Evolutionary conservation across 2,888 invertebrate genomes (phyloP).

Genomic region (Spilosoma lubricipeda): DNA sequence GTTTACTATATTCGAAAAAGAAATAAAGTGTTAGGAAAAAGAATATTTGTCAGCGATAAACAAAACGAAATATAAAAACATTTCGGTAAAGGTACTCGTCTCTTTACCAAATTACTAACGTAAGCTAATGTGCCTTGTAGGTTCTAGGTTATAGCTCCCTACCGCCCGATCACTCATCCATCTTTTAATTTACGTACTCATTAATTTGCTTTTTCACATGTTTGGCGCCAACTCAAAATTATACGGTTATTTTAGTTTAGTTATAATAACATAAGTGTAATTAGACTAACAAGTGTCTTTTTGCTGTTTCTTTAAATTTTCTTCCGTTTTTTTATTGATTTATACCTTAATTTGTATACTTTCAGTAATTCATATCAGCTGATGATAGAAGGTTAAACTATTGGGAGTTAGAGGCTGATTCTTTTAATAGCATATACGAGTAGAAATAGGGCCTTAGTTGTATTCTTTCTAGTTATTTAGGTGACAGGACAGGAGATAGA

Average conservation of each 20-base stretch:
- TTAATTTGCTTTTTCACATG: background rate
- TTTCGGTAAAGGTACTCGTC: background rate
- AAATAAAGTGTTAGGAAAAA: too few species aligned
- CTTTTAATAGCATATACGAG: too few species aligned
- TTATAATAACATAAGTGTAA: background rate
- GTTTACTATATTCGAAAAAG: too few species aligned
- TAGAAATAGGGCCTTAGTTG: too few species aligned
- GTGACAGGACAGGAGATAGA: too few species aligned
- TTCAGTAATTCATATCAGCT: too few species aligned
- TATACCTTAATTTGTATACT: too few species aligned
- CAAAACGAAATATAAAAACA: background rate
- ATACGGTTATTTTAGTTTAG: background rate
- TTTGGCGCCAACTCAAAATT: background rate
- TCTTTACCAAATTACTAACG: background rate
- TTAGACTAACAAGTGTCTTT: background rate
- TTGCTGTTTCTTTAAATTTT: background rate
- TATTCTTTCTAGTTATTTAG: too few species aligned
- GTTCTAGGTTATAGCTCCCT: background rate
- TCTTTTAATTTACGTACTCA: background rate
- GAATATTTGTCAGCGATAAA: too few species aligned
- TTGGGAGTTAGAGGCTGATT: too few species aligned
- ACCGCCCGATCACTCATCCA: background rate
- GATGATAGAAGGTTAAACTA: too few species aligned
- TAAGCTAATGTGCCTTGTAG: background rate
- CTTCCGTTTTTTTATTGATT: background rate